Evolutionary conservation across 2,888 invertebrate genomes (phyloP), one percentile per base, ranked within the genome.

Genomic region (Eristalis arbustorum): DNA sequence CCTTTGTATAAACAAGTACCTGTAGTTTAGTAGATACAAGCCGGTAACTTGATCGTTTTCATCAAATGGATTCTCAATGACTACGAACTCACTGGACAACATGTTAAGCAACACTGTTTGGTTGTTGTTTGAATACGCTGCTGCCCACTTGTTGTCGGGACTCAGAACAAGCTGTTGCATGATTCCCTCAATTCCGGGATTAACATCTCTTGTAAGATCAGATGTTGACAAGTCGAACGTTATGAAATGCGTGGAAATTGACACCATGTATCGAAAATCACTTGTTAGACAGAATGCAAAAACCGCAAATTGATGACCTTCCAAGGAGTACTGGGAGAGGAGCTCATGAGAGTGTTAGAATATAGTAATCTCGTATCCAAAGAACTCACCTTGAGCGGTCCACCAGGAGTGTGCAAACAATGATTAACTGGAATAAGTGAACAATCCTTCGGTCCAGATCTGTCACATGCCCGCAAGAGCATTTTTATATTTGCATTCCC

Each of bases 321-420:
- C 99, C 62, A 99, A 93, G 0, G 99, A 99, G 91, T 98, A 99
- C 96, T 97, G 92, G n/a, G 49, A 49, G 61, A 61, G 31, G 22
- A 23, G 2, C 28, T 3, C 8, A 18, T 66, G 14, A 42, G n/a
- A 31, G 57, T 4, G 3, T 61, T 6, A 69, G 14, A 22, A 49
- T 13, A 2, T 25, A 25, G 3, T 25, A 3, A 2, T 25, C 14
- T 0, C 8, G 68, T 61, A 10, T 14, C 28, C 4, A 40, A 14
- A n/a, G 8, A 28, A n/a, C 14, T 4, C 10, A 97, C 97, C 94
- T 99, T 99, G 5, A 99, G 93, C 0, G 99, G 99, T 1, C 99
- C 99, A 62, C 99, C 99, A n/a, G 99, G 99, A 1, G 99, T 99
- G 91, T 99, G 99, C 87, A 99, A 94, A 90, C 98, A 99, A 92